Conservation (phyloP, 1,140 invertebrate species). For the Philaenus spumarius region DNA sequence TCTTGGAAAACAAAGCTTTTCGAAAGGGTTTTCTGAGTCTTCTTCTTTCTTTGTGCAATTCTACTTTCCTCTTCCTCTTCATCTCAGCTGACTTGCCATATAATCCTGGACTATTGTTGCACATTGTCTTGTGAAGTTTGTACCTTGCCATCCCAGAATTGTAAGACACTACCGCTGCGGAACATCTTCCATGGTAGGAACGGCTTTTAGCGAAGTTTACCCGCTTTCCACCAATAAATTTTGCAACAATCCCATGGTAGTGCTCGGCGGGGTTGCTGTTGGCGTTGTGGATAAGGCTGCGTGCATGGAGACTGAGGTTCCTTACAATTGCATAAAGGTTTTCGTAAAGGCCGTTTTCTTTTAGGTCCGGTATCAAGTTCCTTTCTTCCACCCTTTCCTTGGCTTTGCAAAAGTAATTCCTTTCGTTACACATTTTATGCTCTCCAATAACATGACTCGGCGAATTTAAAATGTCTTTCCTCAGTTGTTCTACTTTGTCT, state of each 20-base stretch:
- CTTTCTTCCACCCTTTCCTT: too few relatives aligned
- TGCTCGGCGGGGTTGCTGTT: constrained; percentile 22
- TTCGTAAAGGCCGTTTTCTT: too few relatives aligned
- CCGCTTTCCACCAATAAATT: constrained; percentile 22
- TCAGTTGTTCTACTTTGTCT: too few relatives aligned
- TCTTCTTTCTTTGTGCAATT: not conserved
- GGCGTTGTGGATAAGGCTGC: constrained; percentile 10
- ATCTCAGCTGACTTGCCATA: not conserved
- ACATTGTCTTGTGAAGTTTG: constrained; percentile 15
- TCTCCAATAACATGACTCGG: too few relatives aligned
- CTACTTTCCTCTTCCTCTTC: not conserved
- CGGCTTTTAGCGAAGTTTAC: constrained; percentile 14
- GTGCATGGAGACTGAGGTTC: not conserved
- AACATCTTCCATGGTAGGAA: constrained; percentile 15
- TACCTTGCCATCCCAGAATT: constrained; percentile 12
- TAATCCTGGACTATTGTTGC: not conserved
- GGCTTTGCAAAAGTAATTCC: too few relatives aligned
- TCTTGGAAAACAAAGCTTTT: not conserved
- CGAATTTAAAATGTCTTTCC: too few relatives aligned
- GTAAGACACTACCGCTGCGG: constrained; percentile 21
- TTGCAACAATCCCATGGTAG: constrained; percentile 17
- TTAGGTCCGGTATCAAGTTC: too few relatives aligned
- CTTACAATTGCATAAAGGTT: not conserved
- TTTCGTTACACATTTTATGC: too few relatives aligned
- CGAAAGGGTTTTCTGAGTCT: not conserved